Evolutionary conservation across 2,797 vertebrate genomes (phyloP), one percentile per base, ranked within the genome.

Genomic region (Picus viridis): DNA sequence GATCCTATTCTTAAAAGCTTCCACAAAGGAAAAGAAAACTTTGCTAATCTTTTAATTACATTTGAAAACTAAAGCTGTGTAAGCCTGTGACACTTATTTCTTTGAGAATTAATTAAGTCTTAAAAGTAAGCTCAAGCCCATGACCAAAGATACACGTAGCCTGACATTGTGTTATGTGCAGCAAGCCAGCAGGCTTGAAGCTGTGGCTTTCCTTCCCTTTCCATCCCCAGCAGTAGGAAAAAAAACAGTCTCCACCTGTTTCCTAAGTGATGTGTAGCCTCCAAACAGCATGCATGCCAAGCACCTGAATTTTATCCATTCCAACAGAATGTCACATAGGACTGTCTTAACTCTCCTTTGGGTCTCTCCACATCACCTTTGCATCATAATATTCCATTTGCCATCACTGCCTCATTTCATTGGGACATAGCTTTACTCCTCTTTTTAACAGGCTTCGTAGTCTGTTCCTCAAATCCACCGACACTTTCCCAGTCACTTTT

Each of bases 1-100:
- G 72, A 82, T 89, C 47, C 23, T 89, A 23, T 75, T 77, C 58
- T 72, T 83, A 73, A 88, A 69, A 45, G 77, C 49, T 70, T 53
- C 45, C 64, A 76, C 53, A 61, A 0, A 83, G 73, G 39, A 89
- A 80, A 76, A 64, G 34, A 88, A 87, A 93, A 90, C 67, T 86
- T 89, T 10, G 3, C 54, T 78, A 86, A 86, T 83, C 43, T 22
- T 41, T 84, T 90, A 86, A 91, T 88, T 91, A 88, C 83, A 89
- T 73, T 68, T 84, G 39, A 54, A 79, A 65, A 58, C 74, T 54
- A 61, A 88, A 76, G 24, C 83, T 67, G 19, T 54, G 30, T 59
- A 64, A 94, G 80, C 49, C 77, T 61, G 86, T 84, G 64, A 81
- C 69, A 62, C 23, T 29, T 67, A 6, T 72, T 86, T 75, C 76